Evolutionary conservation across 1,140 invertebrate species (phyloP).

Genomic region (Caerostris extrusa): DNA sequence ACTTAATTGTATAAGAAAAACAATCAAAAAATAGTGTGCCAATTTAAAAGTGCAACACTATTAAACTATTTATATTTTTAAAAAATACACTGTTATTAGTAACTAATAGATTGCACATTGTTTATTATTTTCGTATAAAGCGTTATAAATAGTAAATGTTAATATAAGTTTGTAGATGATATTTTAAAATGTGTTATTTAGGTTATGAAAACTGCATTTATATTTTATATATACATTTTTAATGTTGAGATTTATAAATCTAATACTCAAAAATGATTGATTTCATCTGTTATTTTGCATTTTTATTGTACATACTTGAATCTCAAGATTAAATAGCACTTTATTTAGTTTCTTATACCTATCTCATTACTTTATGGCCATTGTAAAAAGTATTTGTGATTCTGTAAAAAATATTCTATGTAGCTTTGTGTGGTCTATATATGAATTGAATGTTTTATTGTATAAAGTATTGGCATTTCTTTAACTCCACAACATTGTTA

Average conservation of each 20-base stretch:
- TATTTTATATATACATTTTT: background rate
- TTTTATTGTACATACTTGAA: background rate
- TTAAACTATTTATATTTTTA: conserved; percentile 6
- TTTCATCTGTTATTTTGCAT: background rate
- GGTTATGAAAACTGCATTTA: background rate
- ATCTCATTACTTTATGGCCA: background rate
- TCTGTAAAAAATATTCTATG: background rate
- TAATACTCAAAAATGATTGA: background rate
- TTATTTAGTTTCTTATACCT: background rate
- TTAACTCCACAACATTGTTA: background rate
- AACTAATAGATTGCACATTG: background rate
- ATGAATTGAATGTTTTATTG: background rate
- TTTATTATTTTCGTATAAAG: background rate
- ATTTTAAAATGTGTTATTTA: background rate
- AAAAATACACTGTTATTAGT: background rate
- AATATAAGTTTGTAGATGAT: background rate
- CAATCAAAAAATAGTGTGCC: conserved; percentile 62
- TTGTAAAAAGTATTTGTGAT: background rate
- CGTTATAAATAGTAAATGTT: background rate
- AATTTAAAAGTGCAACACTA: conserved; percentile 16
- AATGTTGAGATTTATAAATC: background rate
- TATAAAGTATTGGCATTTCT: conserved; percentile 33
- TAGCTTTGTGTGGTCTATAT: background rate
- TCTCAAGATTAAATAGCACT: background rate
- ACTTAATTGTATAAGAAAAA: conserved; percentile 6